phyloP scores from a whole-genome alignment of 2,113 vertebrate genomes.

The Ahaetulla prasina region DNA sequence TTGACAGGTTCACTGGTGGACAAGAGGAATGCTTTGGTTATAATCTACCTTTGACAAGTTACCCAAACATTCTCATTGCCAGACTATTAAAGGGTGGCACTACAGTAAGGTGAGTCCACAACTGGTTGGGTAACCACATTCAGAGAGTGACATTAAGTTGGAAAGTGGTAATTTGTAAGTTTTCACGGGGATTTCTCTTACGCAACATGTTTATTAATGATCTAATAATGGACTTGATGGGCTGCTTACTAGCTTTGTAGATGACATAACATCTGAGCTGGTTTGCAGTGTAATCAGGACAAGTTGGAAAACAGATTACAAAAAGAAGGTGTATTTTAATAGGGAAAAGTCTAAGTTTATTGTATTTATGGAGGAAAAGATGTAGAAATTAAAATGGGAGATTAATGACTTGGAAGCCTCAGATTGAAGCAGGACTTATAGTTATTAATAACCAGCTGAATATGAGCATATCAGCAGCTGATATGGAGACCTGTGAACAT shows the following conservation, averaged over 20 bases:
- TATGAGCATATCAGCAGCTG: neutral
- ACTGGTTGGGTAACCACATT: neutral
- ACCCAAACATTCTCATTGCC: neutral
- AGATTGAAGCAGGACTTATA: neutral
- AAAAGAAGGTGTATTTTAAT: neutral
- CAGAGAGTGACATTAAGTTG: neutral
- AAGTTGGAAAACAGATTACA: neutral
- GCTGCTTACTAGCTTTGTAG: neutral
- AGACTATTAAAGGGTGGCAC: neutral
- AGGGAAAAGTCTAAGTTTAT: neutral
- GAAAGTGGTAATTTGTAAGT: neutral
- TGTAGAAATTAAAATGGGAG: neutral
- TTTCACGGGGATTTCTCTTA: neutral
- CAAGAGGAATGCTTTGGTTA: neutral
- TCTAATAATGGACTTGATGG: neutral
- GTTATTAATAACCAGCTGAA: neutral
- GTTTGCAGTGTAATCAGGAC: neutral
- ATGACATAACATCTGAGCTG: neutral
- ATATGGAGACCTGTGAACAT: neutral
- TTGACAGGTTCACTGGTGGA: neutral
- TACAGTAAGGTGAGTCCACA: neutral
- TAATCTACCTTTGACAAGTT: neutral
- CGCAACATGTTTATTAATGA: neutral
- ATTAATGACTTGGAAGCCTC: neutral
- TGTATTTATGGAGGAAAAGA: neutral